Conservation (phyloP, 2,888 invertebrate genomes). For the Chrysotoxum bicinctum region DNA sequence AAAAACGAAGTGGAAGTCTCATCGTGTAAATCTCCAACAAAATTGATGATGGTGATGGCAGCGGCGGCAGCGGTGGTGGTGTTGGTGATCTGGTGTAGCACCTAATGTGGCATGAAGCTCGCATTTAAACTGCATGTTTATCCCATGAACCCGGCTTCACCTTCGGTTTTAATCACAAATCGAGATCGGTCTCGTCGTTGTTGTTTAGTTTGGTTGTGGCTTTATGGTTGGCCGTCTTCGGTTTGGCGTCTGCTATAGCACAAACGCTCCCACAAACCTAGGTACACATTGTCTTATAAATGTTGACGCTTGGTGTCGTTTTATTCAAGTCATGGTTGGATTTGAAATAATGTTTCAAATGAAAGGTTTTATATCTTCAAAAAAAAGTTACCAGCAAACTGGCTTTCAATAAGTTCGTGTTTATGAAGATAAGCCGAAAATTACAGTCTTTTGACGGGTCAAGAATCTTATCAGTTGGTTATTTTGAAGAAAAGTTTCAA, state of each 20-base stretch:
- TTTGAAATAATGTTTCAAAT: not conserved
- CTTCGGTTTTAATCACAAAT: slow-evolving; percentile 67
- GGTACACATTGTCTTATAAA: slow-evolving; percentile 17
- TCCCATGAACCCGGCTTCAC: slow-evolving; percentile 73
- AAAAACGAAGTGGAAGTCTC: slow-evolving; percentile 22
- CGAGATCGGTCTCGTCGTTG: slow-evolving; percentile 65
- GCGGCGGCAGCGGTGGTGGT: slow-evolving; percentile 39
- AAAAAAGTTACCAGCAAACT: no score
- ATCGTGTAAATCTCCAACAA: not conserved
- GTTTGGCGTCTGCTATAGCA: slow-evolving; percentile 29
- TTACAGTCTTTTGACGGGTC: no score
- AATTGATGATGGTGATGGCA: slow-evolving; percentile 3
- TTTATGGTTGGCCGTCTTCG: slow-evolving; percentile 58
- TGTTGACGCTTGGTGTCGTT: slow-evolving; percentile 34
- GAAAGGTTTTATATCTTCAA: no score
- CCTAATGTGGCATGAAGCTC: slow-evolving; percentile 73
- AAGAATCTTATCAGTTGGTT: no score
- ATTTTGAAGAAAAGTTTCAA: no score
- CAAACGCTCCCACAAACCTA: slow-evolving; percentile 67
- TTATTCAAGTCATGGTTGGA: not conserved
- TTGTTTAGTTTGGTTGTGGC: slow-evolving; percentile 12
- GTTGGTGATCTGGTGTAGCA: slow-evolving; percentile 55
- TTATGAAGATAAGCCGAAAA: no score
- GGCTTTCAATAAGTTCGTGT: no score
- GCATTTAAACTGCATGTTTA: slow-evolving; percentile 73